phyloP scores from a whole-genome alignment of 2,113 vertebrate species.

The Strix aluco region DNA sequence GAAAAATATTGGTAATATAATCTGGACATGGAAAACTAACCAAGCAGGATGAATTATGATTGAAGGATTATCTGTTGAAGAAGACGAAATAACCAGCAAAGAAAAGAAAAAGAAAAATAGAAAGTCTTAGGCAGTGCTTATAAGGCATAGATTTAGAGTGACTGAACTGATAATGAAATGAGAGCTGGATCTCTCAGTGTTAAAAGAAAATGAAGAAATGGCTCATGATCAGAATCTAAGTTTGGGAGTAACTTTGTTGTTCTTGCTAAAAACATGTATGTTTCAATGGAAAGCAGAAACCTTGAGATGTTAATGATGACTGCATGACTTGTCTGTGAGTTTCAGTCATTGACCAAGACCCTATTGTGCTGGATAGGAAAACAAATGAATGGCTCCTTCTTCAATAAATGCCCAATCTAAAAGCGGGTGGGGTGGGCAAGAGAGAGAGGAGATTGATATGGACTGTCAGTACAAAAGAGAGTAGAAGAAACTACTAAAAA shows the following conservation, averaged over 20 bases:
- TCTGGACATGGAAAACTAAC: not conserved
- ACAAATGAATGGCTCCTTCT: not conserved
- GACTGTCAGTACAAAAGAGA: not conserved
- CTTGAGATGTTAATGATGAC: not conserved
- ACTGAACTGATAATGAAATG: slow-evolving; percentile 35
- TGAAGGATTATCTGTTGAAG: not conserved
- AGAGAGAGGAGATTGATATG: not conserved
- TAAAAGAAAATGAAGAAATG: slow-evolving; percentile 60
- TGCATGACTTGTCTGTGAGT: not conserved
- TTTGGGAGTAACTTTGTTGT: not conserved
- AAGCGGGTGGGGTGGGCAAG: accelerated
- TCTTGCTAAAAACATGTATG: not conserved
- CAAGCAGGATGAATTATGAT: not conserved
- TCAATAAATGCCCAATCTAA: not conserved
- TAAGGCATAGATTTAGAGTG: slow-evolving; percentile 48
- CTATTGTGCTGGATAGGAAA: not conserved
- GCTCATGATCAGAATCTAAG: not conserved
- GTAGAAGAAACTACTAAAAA: not conserved
- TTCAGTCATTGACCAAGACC: not conserved
- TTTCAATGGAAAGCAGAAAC: not conserved
- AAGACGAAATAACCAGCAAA: not conserved
- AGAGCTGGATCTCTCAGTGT: slow-evolving; percentile 29
- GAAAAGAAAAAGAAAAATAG: not conserved
- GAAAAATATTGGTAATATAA: not conserved
- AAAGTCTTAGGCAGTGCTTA: not conserved